phyloP scores from a whole-genome alignment of 2,113 vertebrate genomes.

The Cavia porcellus region DNA sequence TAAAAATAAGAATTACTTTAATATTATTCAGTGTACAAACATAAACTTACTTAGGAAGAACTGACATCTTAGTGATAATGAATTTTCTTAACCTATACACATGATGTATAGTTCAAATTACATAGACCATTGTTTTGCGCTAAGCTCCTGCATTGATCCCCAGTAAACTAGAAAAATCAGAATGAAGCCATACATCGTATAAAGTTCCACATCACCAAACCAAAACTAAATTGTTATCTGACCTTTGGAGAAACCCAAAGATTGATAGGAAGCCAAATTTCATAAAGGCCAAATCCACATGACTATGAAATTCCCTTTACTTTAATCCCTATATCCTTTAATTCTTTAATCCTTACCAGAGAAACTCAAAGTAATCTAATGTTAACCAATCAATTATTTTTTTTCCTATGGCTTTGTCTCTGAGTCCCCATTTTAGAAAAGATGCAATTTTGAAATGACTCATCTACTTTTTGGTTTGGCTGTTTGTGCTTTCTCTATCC shows the following conservation, averaged over 20 bases:
- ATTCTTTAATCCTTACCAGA: not conserved
- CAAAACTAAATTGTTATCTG: not conserved
- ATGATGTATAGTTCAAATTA: not conserved
- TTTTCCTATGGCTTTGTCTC: not conserved
- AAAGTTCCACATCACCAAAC: not conserved
- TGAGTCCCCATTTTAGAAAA: not conserved
- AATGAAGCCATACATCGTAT: not conserved
- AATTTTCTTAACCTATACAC: conserved; percentile 1
- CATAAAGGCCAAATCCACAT: not conserved
- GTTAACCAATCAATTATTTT: not conserved
- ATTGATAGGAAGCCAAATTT: not conserved
- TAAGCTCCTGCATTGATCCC: not conserved
- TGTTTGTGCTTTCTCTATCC: not conserved
- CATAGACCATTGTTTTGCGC: not conserved
- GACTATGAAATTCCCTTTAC: not conserved
- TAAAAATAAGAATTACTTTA: not conserved
- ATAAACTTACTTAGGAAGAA: conserved; percentile 21
- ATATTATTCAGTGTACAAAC: not conserved
- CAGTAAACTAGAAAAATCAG: not conserved
- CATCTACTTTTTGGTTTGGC: not conserved
- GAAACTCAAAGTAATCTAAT: not conserved
- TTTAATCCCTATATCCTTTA: not conserved
- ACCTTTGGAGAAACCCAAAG: not conserved
- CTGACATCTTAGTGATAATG: conserved; percentile 5
- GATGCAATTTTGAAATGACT: not conserved